Percentiles rank a stretch among this genome's conserved stretches.
Conservation (phyloP, 2,113 vertebrate genomes). For the Protomyctophum bolini region DNA sequence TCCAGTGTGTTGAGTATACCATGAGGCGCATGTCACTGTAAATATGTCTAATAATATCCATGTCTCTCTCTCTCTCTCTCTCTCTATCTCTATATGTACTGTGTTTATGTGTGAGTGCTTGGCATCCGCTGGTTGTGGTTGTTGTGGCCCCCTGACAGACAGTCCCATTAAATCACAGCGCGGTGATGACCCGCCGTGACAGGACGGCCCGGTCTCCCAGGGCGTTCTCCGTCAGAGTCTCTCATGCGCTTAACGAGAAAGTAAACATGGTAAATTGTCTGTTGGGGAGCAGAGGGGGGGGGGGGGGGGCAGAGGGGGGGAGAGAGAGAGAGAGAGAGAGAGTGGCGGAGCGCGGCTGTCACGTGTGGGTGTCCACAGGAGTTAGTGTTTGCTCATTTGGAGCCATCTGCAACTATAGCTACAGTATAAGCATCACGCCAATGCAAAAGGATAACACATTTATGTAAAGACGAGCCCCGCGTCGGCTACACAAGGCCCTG, state of each 20-base stretch:
- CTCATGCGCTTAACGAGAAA: slow-evolving; percentile 75
- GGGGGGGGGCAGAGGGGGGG: not conserved
- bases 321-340: too few relatives aligned
- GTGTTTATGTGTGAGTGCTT: slow-evolving; percentile 25
- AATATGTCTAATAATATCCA: too few relatives aligned
- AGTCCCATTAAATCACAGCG: slow-evolving; percentile 78
- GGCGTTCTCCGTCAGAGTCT: slow-evolving; percentile 69
- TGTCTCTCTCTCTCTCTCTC: not conserved
- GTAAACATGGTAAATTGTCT: slow-evolving; percentile 79
- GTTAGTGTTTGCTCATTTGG: slow-evolving; percentile 9
- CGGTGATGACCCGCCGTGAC: slow-evolving; percentile 71
- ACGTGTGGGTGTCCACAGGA: slow-evolving; percentile 27
- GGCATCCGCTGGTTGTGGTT: slow-evolving; percentile 58
- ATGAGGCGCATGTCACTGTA: too few relatives aligned
- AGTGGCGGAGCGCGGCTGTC: not conserved
- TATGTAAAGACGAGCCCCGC: not conserved
- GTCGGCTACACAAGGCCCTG: not conserved
- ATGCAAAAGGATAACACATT: not conserved
- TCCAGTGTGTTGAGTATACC: not conserved
- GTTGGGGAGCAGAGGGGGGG: slow-evolving; percentile 43
- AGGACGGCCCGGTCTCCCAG: slow-evolving; percentile 69
- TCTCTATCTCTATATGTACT: not conserved
- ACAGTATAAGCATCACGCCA: not conserved
- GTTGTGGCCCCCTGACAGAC: slow-evolving; percentile 73
- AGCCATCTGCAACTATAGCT: not conserved